Conservation (phyloP, 2,888 invertebrate genomes). For the Cataglyphis cursor region DNA sequence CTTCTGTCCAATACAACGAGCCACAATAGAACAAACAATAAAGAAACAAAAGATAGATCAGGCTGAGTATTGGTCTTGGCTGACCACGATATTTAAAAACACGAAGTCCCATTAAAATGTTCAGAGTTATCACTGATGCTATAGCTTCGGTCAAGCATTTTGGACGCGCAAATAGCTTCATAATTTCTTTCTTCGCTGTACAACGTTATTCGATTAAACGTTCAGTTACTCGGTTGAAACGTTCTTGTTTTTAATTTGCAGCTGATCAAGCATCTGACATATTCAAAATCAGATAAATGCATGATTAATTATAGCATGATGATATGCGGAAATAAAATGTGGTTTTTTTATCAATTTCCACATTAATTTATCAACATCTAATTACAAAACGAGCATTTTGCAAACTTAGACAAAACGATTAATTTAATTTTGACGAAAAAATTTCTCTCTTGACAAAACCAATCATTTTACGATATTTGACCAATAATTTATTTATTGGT, state of each 20-base stretch:
- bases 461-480: neutral
- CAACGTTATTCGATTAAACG: neutral
- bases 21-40: neutral
- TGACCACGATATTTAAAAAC: conserved; percentile 20
- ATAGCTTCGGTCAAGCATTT: conserved; percentile 14
- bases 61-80: neutral
- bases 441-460: neutral
- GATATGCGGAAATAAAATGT: neutral
- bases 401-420: neutral
- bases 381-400: neutral
- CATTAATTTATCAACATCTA: neutral
- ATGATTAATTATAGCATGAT: neutral
- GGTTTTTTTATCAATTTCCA: neutral
- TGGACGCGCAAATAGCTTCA: conserved; percentile 20
- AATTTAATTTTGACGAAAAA: neutral
- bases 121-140: neutral
- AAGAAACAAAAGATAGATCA: conserved; percentile 22
- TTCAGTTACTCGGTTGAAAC: neutral
- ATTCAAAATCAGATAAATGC: neutral
- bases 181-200: neutral
- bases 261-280: neutral
- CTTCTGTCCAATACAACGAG: rapidly evolving
- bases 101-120: conserved; percentile 15
- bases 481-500: neutral
- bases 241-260: neutral